Percentiles rank a stretch among this genome's conserved stretches.
These are phyloP conservation scores for Hycleus phaleratus DNA, from an alignment of 1,140 invertebrate species.

Conservation along the genomic window DNA sequence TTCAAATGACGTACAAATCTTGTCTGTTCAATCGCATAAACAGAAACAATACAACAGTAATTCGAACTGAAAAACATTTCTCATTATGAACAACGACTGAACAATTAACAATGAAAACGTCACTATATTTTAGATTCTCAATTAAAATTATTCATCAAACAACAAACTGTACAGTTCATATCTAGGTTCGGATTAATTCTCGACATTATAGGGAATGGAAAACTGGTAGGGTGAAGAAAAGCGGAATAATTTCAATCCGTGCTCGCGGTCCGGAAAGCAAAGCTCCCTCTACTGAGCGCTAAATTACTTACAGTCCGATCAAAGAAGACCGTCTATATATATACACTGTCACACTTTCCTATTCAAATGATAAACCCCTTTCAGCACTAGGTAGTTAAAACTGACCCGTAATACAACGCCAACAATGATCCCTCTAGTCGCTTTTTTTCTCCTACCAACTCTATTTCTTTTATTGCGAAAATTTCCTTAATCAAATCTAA, in stretches of 20 bases:
- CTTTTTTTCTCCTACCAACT: background rate
- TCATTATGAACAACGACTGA: background rate
- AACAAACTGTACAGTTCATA: background rate
- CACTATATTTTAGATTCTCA: background rate
- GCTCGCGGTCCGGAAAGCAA: constrained; percentile 22
- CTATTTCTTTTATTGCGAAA: constrained; percentile 20
- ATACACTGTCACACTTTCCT: constrained; percentile 16
- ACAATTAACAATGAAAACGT: background rate
- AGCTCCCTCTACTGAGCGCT: constrained; percentile 16
- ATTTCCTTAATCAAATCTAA: constrained; percentile 29
- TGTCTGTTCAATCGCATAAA: too few species aligned
- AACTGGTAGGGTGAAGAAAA: constrained; percentile 18
- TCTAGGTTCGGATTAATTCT: constrained; percentile 14
- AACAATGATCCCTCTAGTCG: too few species aligned
- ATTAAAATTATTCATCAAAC: background rate
- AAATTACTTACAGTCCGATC: constrained; percentile 29
- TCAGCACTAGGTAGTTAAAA: constrained; percentile 8
- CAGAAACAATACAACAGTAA: background rate
- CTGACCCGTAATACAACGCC: background rate
- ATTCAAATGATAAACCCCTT: constrained; percentile 14
- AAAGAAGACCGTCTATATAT: constrained; percentile 11
- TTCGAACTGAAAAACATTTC: background rate
- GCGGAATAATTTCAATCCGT: constrained; percentile 31
- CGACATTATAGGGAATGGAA: constrained; percentile 19
- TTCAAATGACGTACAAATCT: too few species aligned